phyloP scores from a whole-genome alignment of 2,113 vertebrate species.

The Heterocephalus glaber region DNA sequence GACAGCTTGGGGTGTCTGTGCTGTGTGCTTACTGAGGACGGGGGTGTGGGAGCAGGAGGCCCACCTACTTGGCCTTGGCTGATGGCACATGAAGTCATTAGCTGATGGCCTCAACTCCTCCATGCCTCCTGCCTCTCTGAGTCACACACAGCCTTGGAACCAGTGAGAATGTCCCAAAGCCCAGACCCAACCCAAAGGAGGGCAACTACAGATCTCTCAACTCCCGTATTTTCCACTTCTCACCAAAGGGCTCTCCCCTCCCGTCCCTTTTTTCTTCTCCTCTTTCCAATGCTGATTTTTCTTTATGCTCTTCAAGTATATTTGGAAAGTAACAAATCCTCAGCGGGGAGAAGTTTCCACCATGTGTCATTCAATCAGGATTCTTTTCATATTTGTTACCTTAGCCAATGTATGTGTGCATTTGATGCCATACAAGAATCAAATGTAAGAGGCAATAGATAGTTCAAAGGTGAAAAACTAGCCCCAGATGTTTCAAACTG shows the following conservation, averaged over 20 bases:
- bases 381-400: not conserved
- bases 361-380: not conserved
- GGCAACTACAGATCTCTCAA: not conserved
- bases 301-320: not conserved
- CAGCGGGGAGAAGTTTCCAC: not conserved
- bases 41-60: not conserved
- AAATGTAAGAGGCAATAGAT: not conserved
- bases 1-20: not conserved
- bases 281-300: not conserved
- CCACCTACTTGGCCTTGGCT: not conserved
- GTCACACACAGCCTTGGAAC: not conserved
- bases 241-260: not conserved
- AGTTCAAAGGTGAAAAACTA: conserved; percentile 49
- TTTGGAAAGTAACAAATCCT: not conserved
- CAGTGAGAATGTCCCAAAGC: not conserved
- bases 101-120: not conserved
- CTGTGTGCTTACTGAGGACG: not conserved
- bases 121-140: not conserved
- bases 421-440: not conserved
- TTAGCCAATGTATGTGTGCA: not conserved
- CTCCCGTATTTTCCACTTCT: not conserved
- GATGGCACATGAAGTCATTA: not conserved
- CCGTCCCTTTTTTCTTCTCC: not conserved
- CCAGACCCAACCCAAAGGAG: not conserved
- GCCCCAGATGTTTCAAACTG: conserved; percentile 22